phyloP scores from a whole-genome alignment of 2,113 vertebrate genomes.

The Origma solitaria region DNA sequence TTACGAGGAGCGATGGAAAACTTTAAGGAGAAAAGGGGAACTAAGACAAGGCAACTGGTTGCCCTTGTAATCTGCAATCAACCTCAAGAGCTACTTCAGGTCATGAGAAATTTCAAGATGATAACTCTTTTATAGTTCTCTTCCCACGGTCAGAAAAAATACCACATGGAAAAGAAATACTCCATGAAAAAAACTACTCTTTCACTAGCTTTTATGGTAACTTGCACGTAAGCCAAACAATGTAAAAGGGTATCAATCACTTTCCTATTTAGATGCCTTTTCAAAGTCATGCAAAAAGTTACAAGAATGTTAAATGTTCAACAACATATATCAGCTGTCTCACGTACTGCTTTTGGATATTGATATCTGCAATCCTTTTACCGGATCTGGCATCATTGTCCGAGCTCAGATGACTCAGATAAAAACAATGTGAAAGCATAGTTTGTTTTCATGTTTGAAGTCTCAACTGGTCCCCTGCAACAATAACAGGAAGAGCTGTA shows the following conservation, averaged over 20 bases:
- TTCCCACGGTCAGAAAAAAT: slow-evolving; percentile 58
- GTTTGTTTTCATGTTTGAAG: slow-evolving; percentile 37
- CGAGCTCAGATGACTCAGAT: slow-evolving; percentile 23
- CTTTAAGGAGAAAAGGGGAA: not conserved
- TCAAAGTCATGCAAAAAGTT: not conserved
- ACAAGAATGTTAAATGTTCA: not conserved
- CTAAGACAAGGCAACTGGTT: slow-evolving; percentile 5
- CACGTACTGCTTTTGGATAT: not conserved
- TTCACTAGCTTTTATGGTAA: slow-evolving; percentile 7
- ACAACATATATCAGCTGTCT: not conserved
- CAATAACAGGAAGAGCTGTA: slow-evolving; percentile 61
- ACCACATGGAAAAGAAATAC: slow-evolving; percentile 42
- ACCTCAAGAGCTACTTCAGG: slow-evolving; percentile 39
- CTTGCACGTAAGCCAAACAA: not conserved
- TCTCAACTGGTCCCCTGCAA: slow-evolving; percentile 17
- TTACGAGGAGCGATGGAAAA: not conserved
- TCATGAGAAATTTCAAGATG: slow-evolving; percentile 55
- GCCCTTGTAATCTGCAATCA: not conserved
- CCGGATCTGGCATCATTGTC: slow-evolving; percentile 50
- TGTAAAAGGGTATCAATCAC: slow-evolving; percentile 22
- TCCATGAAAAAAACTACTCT: not conserved
- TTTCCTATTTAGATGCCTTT: not conserved
- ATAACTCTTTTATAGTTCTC: slow-evolving; percentile 16
- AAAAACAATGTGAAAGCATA: slow-evolving; percentile 26
- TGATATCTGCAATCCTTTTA: slow-evolving; percentile 13